Percentiles rank a stretch among this genome's conserved stretches.
phyloP scores from a whole-genome alignment of 2,888 invertebrate species.

The Eurytoma adleriae region DNA sequence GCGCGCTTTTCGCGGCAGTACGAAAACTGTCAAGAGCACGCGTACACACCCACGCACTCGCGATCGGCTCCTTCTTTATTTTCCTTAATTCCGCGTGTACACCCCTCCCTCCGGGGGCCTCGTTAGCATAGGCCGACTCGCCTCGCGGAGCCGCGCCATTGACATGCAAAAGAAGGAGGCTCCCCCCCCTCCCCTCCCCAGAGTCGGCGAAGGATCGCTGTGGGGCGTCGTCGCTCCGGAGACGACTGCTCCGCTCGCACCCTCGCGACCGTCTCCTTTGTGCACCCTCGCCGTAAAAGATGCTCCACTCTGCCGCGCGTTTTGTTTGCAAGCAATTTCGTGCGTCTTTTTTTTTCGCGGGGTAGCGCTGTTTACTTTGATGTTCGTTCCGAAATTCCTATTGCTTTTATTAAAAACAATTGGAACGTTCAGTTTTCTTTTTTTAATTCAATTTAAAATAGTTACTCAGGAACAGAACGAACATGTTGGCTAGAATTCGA shows the following conservation, averaged over 20 bases:
- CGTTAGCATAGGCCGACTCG: background rate
- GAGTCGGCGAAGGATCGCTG: background rate
- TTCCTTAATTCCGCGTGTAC: background rate
- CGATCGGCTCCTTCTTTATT: background rate
- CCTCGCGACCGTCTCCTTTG: background rate
- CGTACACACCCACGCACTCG: no score
- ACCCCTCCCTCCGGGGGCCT: background rate
- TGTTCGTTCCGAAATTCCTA: no score
- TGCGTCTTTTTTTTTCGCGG: no score
- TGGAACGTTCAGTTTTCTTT: no score
- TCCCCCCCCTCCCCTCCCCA: constrained; percentile 1
- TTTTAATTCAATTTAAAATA: no score
- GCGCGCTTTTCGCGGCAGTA: no score
- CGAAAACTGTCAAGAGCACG: no score
- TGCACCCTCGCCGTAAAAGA: background rate
- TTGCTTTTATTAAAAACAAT: no score
- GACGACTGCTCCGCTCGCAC: background rate
- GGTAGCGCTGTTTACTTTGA: no score
- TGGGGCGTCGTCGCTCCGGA: background rate
- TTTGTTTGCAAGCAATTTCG: no score
- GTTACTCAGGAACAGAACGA: no score
- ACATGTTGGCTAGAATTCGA: no score
- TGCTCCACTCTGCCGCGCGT: background rate
- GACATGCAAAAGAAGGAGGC: constrained; percentile 38
- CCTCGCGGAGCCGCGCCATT: constrained; percentile 1